A percentile compares a stretch with the other conserved stretches of the same genome.
phyloP scores from a whole-genome alignment of 2,113 vertebrate species.

The Gymnocephalus cernua region DNA sequence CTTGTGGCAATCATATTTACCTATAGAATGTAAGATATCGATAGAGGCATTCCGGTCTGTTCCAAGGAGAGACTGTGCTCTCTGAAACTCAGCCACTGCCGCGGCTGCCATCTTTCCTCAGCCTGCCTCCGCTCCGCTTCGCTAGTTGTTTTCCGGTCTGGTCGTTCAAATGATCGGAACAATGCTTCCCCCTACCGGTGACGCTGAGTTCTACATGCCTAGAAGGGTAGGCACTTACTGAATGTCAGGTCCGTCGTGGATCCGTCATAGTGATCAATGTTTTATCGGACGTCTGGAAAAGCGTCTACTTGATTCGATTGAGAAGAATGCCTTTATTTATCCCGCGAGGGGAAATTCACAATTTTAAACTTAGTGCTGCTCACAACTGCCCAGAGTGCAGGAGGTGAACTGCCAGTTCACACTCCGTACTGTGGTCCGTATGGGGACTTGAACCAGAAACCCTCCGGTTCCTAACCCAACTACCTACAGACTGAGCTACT shows the following conservation, averaged over 20 bases:
- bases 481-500: too few relatives aligned
- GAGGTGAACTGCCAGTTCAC: too few relatives aligned
- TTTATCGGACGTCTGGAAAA: not conserved
- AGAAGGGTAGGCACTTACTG: not conserved
- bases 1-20: constrained; percentile 75
- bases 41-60: constrained; percentile 94
- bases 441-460: too few relatives aligned
- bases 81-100: constrained; percentile 95
- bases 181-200: constrained; percentile 32
- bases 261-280: not conserved
- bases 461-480: too few relatives aligned
- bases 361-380: too few relatives aligned
- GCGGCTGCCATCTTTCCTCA: constrained; percentile 93
- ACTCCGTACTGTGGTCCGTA: too few relatives aligned
- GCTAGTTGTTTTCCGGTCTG: constrained; percentile 57
- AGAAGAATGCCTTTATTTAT: too few relatives aligned
- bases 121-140: constrained; percentile 58
- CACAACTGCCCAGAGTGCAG: too few relatives aligned
- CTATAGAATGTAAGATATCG: constrained; percentile 94
- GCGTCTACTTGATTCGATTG: not conserved
- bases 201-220: not conserved
- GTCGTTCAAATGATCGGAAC: not conserved
- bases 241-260: not conserved
- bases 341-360: too few relatives aligned
- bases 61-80: constrained; percentile 93